Base-by-base conservation (phyloP, 2,113 vertebrate species). In the Hyla sarda region DNA sequence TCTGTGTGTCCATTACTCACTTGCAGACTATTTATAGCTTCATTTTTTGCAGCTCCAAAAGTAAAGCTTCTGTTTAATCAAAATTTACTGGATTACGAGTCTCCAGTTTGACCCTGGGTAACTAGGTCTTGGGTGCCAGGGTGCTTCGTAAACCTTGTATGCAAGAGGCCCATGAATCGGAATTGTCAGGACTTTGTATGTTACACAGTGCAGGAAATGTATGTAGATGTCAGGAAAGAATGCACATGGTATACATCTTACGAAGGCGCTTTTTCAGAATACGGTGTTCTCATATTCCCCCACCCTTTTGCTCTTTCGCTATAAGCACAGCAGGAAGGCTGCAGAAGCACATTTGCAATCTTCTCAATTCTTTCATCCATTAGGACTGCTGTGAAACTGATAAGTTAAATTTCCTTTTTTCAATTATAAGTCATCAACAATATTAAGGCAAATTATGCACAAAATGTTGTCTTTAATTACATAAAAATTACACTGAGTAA, bases 371-470 rank as follows among this genome's bases (percentile, higher is more conserved):
- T 67, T 67, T 67, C 30, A 67, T 67, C 62, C 62, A 17, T 17
- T 67, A 67, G 62, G 28, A 67, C 62, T 67, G 62, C 62, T 67
- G 62, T 32, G 62, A 32, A 67, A 67, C 28, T 67, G 62, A 67
- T 67, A 67, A 32, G 62, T 67, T 67, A 67, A 67, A 67, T 67
- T 28, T 17, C 16, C 28, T 67, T 17, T 67, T 65, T 67, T 67
- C 16, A 67, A 67, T 67, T 67, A 67, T 30, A 67, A 32, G 25
- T 67, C 30, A 67, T 67, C 14, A 17, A 16, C 12, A 17, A 67
- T 32, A 67, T 67, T 67, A n/a, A n/a, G n/a, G n/a, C n/a, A n/a
- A n/a, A n/a, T n/a, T n/a, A n/a, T n/a, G n/a, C n/a, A n/a, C n/a
- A n/a, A n/a, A n/a, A n/a, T 65, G 13, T 16, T 52, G 60, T 65